Evolutionary conservation across 2,888 invertebrate species (phyloP), one percentile per base, ranked within the genome.

Genomic region (Scaptomyza parva): DNA sequence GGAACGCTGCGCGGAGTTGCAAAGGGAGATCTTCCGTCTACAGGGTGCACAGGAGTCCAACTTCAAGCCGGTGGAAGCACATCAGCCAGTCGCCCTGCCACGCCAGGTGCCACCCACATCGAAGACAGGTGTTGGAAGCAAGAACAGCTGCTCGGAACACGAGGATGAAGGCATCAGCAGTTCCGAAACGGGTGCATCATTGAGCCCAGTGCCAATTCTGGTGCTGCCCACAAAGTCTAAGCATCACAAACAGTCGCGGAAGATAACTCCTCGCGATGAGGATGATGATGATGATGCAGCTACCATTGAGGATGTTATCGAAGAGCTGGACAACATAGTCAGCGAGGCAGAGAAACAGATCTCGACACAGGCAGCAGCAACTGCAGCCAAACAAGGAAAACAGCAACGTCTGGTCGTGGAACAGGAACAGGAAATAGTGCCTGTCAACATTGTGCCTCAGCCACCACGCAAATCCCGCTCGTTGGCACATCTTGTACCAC

Each of bases 81-180:
- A 87, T 40, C 88, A 89, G 40, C 90, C 91, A 0, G 78, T 92
- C 2, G 89, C 90, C 0, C 59, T 92, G 53, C 92, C 92, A 0
- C 89, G 92, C 0, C 90, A 91, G 60, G 91, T 92, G 35, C 90
- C 91, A 5, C 91, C 91, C 5, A 45, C 45, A 0, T 20, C 60
- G 0, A 71, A 84, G 35, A 33, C 70, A 4, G 48, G 57, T 4
- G 64, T 20, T 0, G 88, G 84, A 50, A 90, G 86, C 61, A 91
- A 90, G 44, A 89, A 88, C 44, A 94, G 94, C 86, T 95, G 95
- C 40, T 95, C 96, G 6, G 96, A 96, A 74, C 95, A 96, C 37
- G 96, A 97, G 92, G 97, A 97, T 88, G 97, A 97, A 93, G 97
- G 97, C 6, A 97, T 97, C 76, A 96, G 96, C 86, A 96, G 96